A percentile compares a stretch with the other conserved stretches of the same genome.
These are phyloP conservation scores for Babylonia areolata DNA, from an alignment of 1,140 invertebrate genomes.

Conservation along the genomic window DNA sequence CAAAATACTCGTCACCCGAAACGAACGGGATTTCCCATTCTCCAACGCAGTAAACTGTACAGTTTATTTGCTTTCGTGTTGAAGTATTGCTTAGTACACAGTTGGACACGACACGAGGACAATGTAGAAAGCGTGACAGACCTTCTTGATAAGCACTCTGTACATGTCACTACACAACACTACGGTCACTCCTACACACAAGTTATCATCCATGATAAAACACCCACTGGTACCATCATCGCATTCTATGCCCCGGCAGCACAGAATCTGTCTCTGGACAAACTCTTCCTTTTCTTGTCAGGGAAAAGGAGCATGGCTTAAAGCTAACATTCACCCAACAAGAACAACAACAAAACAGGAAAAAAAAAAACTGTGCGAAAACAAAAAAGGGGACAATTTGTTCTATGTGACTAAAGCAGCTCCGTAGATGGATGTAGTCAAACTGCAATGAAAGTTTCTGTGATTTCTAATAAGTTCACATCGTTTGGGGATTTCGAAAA, in stretches of 20 bases:
- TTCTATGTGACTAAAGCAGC: too few species aligned
- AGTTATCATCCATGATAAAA: not conserved
- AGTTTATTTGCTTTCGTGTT: not conserved
- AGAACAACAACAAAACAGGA: too few species aligned
- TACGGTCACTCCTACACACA: not conserved
- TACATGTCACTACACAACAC: not conserved
- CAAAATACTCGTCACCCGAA: not conserved
- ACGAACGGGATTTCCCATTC: not conserved
- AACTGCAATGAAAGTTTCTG: too few species aligned
- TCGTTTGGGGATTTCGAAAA: too few species aligned
- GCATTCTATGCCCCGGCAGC: not conserved
- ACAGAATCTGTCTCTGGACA: not conserved
- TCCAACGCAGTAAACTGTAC: not conserved
- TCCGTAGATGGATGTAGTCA: too few species aligned
- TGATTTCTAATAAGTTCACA: too few species aligned
- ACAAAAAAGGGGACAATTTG: too few species aligned
- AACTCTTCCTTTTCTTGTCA: not conserved
- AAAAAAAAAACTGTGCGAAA: too few species aligned
- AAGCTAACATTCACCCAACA: too few species aligned
- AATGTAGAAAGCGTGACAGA: not conserved
- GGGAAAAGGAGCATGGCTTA: too few species aligned
- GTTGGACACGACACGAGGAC: not conserved
- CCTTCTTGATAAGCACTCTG: not conserved
- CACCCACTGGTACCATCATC: not conserved
- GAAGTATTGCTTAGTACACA: constrained; percentile 5